phyloP scores from a whole-genome alignment of 2,888 invertebrate species.

The Clusia tigrina region DNA sequence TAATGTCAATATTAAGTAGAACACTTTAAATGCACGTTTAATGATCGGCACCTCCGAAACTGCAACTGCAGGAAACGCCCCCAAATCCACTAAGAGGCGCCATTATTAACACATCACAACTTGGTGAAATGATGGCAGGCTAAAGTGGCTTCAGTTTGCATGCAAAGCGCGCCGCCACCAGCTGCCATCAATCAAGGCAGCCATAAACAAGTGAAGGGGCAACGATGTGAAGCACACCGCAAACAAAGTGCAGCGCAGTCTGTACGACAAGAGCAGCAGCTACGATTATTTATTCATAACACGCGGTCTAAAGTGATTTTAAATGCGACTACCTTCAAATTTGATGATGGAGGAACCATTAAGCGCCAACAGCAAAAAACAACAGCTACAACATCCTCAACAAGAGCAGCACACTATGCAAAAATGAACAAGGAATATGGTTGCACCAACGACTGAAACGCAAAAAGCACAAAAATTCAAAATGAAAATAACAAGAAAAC shows the following conservation, averaged over 20 bases:
- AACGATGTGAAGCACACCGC: slow-evolving; percentile 16
- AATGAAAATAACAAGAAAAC: too few relatives aligned
- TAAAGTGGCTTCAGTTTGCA: not conserved
- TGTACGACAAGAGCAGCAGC: not conserved
- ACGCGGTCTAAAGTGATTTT: slow-evolving; percentile 56
- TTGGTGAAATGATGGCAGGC: too few relatives aligned
- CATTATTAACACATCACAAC: slow-evolving; percentile 62
- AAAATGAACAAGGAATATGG: slow-evolving; percentile 23
- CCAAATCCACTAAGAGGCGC: slow-evolving; percentile 50
- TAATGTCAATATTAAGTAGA: too few relatives aligned
- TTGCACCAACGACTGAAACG: slow-evolving; percentile 11
- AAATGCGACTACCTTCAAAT: slow-evolving; percentile 51
- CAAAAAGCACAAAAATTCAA: slow-evolving; percentile 15
- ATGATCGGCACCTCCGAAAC: too few relatives aligned
- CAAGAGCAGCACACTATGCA: slow-evolving; percentile 35
- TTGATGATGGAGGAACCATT: slow-evolving; percentile 37
- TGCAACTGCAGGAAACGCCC: slow-evolving; percentile 47
- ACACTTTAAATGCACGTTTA: too few relatives aligned
- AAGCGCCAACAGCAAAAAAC: not conserved
- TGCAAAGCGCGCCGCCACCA: slow-evolving; percentile 31
- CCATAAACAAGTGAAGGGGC: slow-evolving; percentile 45
- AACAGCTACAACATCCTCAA: not conserved
- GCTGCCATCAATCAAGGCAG: slow-evolving; percentile 51
- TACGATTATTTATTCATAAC: slow-evolving; percentile 60
- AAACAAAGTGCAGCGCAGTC: not conserved